phyloP scores from a whole-genome alignment of 2,888 invertebrate species.

The Chironomus riparius region DNA sequence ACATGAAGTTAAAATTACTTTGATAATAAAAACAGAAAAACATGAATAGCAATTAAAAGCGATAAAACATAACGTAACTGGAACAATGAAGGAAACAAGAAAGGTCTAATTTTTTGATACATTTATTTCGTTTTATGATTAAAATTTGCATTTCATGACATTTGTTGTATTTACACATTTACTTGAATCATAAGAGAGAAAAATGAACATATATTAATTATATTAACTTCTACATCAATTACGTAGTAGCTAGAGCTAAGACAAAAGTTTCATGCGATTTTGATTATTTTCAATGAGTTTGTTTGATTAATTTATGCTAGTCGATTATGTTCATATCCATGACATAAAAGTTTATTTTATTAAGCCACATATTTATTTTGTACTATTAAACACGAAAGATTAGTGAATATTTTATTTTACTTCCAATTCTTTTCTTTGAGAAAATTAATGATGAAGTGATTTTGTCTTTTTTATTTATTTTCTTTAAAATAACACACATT shows the following conservation, averaged over 20 bases:
- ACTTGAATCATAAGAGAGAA: background rate
- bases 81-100: constrained; percentile 16
- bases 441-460: background rate
- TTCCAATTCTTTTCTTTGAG: background rate
- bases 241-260: background rate
- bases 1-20: no score
- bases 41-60: background rate
- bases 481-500: background rate
- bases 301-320: constrained; percentile 10
- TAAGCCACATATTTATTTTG: background rate
- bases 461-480: background rate
- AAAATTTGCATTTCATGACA: background rate
- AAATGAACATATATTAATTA: background rate
- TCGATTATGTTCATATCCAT: constrained; percentile 15
- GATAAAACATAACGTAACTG: background rate
- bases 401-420: no score
- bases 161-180: background rate
- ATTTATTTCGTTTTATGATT: background rate
- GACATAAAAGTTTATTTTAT: background rate
- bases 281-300: background rate
- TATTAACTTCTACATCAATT: no score
- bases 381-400: background rate
- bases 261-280: background rate
- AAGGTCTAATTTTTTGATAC: background rate
- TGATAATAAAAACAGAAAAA: background rate